These are phyloP conservation scores for Dexiosoma caninum DNA, from an alignment of 2,888 invertebrate genomes.

Conservation along the genomic window DNA sequence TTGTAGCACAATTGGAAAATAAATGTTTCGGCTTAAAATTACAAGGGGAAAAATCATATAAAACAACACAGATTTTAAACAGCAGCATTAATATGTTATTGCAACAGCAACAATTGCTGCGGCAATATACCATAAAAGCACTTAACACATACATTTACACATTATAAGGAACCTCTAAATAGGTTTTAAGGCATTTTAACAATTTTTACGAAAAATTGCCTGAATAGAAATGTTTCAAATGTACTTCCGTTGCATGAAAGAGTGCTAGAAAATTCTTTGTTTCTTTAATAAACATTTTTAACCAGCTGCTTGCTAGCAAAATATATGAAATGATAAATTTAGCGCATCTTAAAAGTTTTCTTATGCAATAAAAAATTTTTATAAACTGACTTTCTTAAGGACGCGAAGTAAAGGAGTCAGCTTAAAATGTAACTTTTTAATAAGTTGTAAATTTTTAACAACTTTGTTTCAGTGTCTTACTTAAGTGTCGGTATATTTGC, in stretches of 20 bases:
- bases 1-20: constrained; percentile 39
- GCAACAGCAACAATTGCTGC: constrained; percentile 26
- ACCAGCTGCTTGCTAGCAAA: too few species aligned
- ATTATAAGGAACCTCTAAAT: constrained; percentile 43
- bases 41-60: neutral
- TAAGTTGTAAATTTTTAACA: neutral
- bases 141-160: constrained; percentile 49
- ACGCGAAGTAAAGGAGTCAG: too few species aligned
- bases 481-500: neutral
- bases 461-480: neutral
- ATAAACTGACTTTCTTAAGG: too few species aligned
- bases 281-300: too few species aligned
- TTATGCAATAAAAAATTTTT: too few species aligned
- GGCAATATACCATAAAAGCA: constrained; percentile 40
- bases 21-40: neutral
- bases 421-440: neutral
- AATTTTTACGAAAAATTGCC: constrained; percentile 10
- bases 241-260: too few species aligned
- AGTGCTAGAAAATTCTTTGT: too few species aligned
- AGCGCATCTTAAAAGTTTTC: too few species aligned
- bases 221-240: too few species aligned
- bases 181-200: constrained; percentile 42
- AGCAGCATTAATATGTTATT: too few species aligned
- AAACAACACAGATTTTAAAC: neutral
- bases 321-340: too few species aligned